Evolutionary conservation across 2,888 invertebrate species (phyloP), one percentile per base, ranked within the genome.

Genomic region (Elmis aenea): DNA sequence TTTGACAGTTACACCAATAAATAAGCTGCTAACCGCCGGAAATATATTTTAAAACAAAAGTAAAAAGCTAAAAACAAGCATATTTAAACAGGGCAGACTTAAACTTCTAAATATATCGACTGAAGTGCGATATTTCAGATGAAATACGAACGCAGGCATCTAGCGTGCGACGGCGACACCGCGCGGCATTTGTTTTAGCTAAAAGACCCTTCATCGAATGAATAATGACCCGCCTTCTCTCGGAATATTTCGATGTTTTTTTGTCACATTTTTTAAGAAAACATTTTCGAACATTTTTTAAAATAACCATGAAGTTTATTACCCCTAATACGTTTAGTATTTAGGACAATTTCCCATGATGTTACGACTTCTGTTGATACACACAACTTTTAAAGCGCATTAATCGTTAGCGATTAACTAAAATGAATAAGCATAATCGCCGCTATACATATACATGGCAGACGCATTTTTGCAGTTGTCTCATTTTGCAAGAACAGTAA

Each of bases 191-290:
- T 50, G 55, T 51, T 51, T 52, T 41, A 40, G 46, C 46, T 45
- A 52, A 54, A 55, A 50, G 51, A 51, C 51, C 51, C 51, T 46
- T 50, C 53, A 52, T 47, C 51, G 46, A 50, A 56, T 57, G 56
- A 58, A 44, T 58, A 57, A 58, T 57, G 55, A 50, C 31, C 36
- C 38, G 30, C 38, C 38, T 38, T 35, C 35, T 38, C 27, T 18
- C 21, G n/a, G 34, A 24, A 42, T 42, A 42, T 38, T 38, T 38
- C 40, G 18, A 30, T 22, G 27, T 21, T 26, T 34, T 38, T 42
- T 34, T 41, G 30, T 24, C 12, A 9, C 32, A 26, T 8, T 18
- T 29, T 20, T 39, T 29, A 30, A 29, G 16, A 33, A 12, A 34
- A 29, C 29, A 41, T 41, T 32, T 37, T 33, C 23, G 25, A 37